Evolutionary conservation across 2,888 invertebrate species (phyloP).

Genomic region (Callyntrura sp.): DNA sequence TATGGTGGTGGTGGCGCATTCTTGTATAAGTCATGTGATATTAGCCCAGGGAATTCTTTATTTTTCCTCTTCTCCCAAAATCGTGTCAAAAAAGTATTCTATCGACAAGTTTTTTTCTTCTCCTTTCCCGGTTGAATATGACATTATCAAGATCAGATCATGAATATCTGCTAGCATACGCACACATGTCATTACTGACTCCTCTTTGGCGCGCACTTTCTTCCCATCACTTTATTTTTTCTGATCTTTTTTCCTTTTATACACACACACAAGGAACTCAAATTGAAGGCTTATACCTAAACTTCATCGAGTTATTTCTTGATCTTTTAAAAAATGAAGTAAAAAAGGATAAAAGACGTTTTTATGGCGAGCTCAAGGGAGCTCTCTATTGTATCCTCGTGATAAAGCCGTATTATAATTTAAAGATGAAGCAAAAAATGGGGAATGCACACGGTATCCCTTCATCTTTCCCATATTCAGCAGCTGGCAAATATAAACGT

Average conservation of each 20-base stretch:
- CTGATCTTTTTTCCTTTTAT: not conserved
- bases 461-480: not conserved
- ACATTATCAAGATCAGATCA: not conserved
- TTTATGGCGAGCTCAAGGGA: constrained; percentile 60
- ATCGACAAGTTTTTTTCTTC: constrained; percentile 7
- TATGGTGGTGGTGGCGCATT: not conserved
- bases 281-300: not conserved
- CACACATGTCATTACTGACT: constrained; percentile 17
- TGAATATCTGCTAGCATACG: constrained; percentile 47
- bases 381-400: constrained; percentile 36
- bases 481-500: not conserved
- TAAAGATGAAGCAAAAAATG: constrained; percentile 7
- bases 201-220: not conserved
- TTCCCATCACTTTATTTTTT: not conserved
- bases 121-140: not conserved
- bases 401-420: constrained; percentile 23
- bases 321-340: not conserved
- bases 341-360: constrained; percentile 30
- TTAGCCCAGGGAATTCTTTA: constrained; percentile 5
- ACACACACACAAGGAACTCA: constrained; percentile 24
- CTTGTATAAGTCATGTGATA: not conserved
- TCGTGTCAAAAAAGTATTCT: constrained; percentile 44
- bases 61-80: not conserved
- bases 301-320: not conserved
- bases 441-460: no score